phyloP scores from a whole-genome alignment of 2,113 vertebrate genomes.

The Myotis yumanensis region DNA sequence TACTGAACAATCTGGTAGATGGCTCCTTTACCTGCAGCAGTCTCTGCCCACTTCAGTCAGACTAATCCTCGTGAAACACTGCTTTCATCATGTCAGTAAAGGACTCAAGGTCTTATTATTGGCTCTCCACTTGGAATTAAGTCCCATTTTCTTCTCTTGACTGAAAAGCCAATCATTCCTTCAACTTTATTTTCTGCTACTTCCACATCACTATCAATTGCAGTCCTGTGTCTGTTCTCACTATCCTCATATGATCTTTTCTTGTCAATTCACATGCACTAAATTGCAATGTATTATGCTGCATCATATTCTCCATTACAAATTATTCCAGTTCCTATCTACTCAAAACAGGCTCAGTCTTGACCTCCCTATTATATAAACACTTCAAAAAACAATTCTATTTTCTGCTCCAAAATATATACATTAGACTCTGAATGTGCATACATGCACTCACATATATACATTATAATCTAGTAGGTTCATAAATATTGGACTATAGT shows the following conservation, averaged over 20 bases:
- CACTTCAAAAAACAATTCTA: not conserved
- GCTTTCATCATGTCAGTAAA: not conserved
- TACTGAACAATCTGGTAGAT: too few species aligned
- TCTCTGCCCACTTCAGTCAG: not conserved
- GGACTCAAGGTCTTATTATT: not conserved
- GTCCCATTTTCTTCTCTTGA: not conserved
- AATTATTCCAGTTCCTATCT: not conserved
- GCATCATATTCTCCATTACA: not conserved
- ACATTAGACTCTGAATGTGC: not conserved
- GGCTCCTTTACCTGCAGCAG: not conserved
- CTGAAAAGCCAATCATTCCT: not conserved
- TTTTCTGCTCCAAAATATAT: not conserved
- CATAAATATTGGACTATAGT: not conserved
- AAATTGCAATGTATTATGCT: not conserved
- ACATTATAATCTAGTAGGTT: not conserved
- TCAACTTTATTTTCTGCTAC: not conserved
- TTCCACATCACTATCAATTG: not conserved
- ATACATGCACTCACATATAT: not conserved
- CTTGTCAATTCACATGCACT: not conserved
- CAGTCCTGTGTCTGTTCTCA: not conserved
- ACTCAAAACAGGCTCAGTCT: not conserved
- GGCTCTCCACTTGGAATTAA: not conserved
- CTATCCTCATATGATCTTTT: not conserved
- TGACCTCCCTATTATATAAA: not conserved
- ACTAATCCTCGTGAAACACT: not conserved